Conservation (phyloP, 2,797 vertebrate genomes). For the Dallia pectoralis region DNA sequence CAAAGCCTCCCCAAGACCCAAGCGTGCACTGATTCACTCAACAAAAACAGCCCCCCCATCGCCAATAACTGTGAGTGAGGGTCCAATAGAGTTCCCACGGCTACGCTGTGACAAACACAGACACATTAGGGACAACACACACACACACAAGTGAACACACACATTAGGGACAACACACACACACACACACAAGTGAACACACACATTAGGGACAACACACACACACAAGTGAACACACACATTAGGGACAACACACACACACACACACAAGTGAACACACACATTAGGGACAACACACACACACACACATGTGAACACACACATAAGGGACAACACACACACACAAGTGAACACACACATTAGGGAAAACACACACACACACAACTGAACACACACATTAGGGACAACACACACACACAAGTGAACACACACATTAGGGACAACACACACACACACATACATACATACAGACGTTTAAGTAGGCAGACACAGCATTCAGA, state of each 20-base stretch:
- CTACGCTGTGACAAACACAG: background rate
- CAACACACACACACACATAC: conserved; percentile 31
- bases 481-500: background rate
- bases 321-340: no score
- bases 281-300: conserved; percentile 1
- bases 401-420: no score
- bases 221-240: no score
- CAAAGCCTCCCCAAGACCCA: background rate
- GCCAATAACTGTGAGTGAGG: background rate
- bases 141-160: no score
- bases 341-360: no score
- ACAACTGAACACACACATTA: no score
- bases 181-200: no score
- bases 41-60: background rate
- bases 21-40: background rate
- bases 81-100: background rate
- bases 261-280: no score
- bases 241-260: no score
- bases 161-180: no score
- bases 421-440: no score
- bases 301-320: conserved; percentile 14
- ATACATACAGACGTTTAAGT: background rate
- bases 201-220: no score
- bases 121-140: conserved; percentile 10
- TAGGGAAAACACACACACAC: conserved; percentile 31